Evolutionary conservation across 2,888 invertebrate species (phyloP).

Genomic region (Ophion ventricosus): DNA sequence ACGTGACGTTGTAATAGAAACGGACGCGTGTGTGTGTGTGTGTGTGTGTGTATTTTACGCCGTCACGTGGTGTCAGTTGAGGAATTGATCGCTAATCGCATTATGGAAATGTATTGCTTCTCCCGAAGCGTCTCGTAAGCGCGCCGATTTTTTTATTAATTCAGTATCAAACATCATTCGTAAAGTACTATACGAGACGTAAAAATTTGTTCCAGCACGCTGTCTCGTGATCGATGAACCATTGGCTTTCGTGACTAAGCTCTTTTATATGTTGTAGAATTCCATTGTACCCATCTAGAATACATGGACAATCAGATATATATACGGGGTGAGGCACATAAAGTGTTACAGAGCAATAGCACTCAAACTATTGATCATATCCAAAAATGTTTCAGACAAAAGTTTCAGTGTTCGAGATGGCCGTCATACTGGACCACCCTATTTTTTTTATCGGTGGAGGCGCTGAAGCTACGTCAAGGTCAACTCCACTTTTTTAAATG

Average conservation of each 20-base stretch:
- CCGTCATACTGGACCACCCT: no score
- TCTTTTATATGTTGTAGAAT: slow-evolving; percentile 26
- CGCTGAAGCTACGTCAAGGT: no score
- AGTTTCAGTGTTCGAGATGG: no score
- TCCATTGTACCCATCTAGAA: neutral
- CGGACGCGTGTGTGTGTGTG: no score
- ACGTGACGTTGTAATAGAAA: neutral
- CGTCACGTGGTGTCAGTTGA: neutral
- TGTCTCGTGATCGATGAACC: slow-evolving; percentile 53
- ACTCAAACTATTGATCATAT: no score
- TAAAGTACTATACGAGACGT: neutral
- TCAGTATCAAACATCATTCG: slow-evolving; percentile 15
- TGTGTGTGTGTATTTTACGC: neutral
- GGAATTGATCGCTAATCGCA: slow-evolving; percentile 32
- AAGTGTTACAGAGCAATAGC: no score
- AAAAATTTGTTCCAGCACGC: slow-evolving; percentile 9
- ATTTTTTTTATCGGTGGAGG: no score
- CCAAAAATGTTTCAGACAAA: no score
- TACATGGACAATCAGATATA: neutral
- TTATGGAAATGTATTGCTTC: slow-evolving; percentile 35
- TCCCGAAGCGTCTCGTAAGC: neutral
- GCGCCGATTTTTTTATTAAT: neutral
- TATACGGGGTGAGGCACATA: neutral
- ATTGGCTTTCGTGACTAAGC: slow-evolving; percentile 33
- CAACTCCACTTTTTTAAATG: no score